phyloP scores from a whole-genome alignment of 2,797 vertebrate species.

The Lacerta bilineata region DNA sequence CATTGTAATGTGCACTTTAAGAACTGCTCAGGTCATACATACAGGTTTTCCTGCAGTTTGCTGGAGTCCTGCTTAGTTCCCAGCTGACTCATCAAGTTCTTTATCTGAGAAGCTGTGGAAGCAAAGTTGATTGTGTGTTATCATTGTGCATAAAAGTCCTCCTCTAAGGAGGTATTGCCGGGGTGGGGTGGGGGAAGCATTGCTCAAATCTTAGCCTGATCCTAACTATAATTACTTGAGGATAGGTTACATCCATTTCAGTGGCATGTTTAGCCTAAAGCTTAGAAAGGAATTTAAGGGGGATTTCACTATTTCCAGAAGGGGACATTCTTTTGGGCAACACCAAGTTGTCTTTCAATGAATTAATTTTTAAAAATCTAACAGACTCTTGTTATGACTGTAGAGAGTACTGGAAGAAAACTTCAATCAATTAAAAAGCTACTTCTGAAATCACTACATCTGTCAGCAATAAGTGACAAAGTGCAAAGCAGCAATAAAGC shows the following conservation, averaged over 20 bases:
- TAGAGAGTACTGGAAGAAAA: neutral
- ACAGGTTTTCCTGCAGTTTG: slow-evolving; percentile 94
- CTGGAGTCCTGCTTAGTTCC: slow-evolving; percentile 93
- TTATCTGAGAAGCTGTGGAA: slow-evolving; percentile 91
- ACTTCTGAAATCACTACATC: neutral
- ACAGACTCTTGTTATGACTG: neutral
- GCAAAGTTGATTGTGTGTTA: slow-evolving; percentile 31
- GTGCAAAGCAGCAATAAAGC: too few relatives aligned
- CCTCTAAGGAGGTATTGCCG: slow-evolving; percentile 4
- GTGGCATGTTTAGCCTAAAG: neutral
- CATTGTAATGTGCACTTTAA: neutral
- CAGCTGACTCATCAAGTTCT: slow-evolving; percentile 93
- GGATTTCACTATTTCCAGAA: neutral
- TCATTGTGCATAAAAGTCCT: neutral
- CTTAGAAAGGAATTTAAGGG: neutral
- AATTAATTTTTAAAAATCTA: neutral
- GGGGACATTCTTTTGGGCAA: neutral
- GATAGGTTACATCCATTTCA: neutral
- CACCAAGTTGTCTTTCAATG: neutral
- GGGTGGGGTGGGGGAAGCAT: neutral
- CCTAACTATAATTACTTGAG: neutral
- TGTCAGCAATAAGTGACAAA: neutral
- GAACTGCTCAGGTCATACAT: slow-evolving; percentile 72
- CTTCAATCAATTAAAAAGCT: neutral
- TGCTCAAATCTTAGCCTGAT: neutral